Percentiles rank a stretch among this genome's conserved stretches.
phyloP scores from a whole-genome alignment of 2,888 invertebrate genomes.

The Lepas anatifera region DNA sequence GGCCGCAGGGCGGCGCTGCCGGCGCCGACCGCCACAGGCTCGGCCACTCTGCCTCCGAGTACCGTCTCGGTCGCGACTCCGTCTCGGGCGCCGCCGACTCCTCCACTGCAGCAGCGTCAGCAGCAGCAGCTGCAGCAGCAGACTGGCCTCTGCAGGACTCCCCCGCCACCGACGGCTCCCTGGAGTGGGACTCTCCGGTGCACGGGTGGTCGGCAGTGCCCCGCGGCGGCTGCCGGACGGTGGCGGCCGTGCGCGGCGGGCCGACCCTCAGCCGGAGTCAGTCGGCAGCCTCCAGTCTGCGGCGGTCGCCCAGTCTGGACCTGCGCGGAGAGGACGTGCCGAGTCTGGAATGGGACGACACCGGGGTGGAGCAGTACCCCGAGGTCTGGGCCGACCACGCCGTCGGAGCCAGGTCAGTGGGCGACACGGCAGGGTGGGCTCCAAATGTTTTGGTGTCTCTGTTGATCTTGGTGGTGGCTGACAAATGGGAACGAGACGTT shows the following conservation, averaged over 20 bases:
- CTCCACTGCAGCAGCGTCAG: too few species aligned
- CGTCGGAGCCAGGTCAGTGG: constrained; percentile 18
- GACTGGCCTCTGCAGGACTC: constrained; percentile 22
- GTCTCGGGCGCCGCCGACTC: constrained; percentile 9
- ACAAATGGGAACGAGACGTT: too few species aligned
- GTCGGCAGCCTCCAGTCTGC: constrained; percentile 1
- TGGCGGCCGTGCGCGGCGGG: not conserved
- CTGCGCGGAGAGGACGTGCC: constrained; percentile 21
- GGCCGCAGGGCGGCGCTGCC: not conserved
- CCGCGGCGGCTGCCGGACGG: not conserved
- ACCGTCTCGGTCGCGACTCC: not conserved
- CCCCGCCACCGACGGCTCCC: constrained; percentile 19
- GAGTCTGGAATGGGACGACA: constrained; percentile 25
- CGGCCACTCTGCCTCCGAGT: not conserved
- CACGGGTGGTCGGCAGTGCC: constrained; percentile 22
- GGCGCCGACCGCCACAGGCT: not conserved
- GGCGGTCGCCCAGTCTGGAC: not conserved
- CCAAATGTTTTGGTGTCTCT: too few species aligned
- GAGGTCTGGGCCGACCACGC: constrained; percentile 9
- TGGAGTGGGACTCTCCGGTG: constrained; percentile 25
- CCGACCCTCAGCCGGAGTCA: not conserved
- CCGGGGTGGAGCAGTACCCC: constrained; percentile 20
- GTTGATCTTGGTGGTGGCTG: too few species aligned
- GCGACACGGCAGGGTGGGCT: not conserved
- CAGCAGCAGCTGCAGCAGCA: constrained; percentile 20